These are phyloP conservation scores for Tachyglossus aculeatus DNA, from an alignment of 2,797 vertebrate genomes.

Conservation along the genomic window DNA sequence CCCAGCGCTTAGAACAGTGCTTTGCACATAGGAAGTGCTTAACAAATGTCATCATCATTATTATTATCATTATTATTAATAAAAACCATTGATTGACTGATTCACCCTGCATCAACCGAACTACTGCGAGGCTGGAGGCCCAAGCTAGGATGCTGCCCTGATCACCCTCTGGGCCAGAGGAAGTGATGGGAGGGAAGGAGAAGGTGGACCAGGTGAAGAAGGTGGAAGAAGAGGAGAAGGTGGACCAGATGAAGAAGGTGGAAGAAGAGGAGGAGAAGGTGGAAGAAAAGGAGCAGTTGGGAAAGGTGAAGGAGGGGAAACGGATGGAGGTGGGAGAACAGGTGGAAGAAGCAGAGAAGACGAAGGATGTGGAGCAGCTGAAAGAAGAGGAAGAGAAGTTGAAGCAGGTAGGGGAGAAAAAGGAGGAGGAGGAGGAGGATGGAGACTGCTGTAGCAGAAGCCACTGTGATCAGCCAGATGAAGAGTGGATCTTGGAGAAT, in stretches of 20 bases:
- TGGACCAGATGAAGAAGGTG: not conserved
- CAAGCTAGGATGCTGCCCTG: no score
- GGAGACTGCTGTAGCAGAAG: not conserved
- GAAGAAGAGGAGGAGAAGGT: not conserved
- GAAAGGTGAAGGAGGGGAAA: not conserved
- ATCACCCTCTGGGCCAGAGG: not conserved
- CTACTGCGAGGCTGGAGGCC: no score
- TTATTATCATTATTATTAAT: no score
- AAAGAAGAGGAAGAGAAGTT: not conserved
- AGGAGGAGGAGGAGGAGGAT: rapidly evolving
- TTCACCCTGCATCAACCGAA: no score
- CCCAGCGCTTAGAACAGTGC: no score
- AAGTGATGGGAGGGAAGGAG: not conserved
- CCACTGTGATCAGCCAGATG: not conserved
- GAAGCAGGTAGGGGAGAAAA: no score
- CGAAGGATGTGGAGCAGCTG: not conserved
- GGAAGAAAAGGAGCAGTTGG: not conserved
- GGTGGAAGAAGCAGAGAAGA: not conserved
- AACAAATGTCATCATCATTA: no score
- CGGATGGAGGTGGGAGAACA: not conserved
- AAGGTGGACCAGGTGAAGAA: not conserved
- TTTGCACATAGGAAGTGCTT: no score
- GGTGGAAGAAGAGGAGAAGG: not conserved
- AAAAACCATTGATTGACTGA: no score
- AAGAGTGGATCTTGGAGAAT: not conserved